A percentile compares a stretch with the other conserved stretches of the same genome.
Evolutionary conservation across 1,140 invertebrate genomes (phyloP).

Genomic region (Homarus americanus): DNA sequence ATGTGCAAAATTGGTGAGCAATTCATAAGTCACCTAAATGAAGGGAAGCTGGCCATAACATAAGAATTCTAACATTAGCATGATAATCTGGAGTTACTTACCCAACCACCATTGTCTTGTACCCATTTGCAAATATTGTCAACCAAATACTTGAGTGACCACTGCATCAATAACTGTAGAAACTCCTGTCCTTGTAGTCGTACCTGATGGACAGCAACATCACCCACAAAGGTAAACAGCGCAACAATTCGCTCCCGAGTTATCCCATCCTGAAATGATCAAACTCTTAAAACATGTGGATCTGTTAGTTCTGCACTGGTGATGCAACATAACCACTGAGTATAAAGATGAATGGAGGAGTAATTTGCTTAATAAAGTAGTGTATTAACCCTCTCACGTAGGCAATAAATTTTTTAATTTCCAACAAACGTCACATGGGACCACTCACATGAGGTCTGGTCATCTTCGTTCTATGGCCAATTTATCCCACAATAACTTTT

Average conservation of each 20-base stretch:
- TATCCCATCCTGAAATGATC: constrained; percentile 75
- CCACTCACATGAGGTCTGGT: no score
- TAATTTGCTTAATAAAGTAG: no score
- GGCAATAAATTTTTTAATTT: no score
- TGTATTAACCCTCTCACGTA: no score
- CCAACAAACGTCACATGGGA: no score
- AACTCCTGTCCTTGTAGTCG: constrained; percentile 56
- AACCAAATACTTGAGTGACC: constrained; percentile 77
- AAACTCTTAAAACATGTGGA: not conserved
- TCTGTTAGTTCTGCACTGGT: not conserved
- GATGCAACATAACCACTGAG: not conserved
- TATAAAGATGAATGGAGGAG: no score
- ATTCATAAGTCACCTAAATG: no score
- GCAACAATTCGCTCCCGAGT: constrained; percentile 78
- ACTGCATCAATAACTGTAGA: constrained; percentile 76
- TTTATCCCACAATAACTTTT: no score
- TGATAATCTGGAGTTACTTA: constrained; percentile 65
- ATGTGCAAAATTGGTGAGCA: not conserved
- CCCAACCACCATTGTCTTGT: constrained; percentile 76
- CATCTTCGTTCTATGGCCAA: no score
- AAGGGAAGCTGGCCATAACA: no score
- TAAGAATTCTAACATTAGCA: not conserved
- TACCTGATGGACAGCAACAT: constrained; percentile 77
- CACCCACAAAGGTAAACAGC: constrained; percentile 79
- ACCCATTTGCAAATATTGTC: constrained; percentile 77